Evolutionary conservation across 2,888 invertebrate genomes (phyloP).

Genomic region (Drosophila multiciliata): DNA sequence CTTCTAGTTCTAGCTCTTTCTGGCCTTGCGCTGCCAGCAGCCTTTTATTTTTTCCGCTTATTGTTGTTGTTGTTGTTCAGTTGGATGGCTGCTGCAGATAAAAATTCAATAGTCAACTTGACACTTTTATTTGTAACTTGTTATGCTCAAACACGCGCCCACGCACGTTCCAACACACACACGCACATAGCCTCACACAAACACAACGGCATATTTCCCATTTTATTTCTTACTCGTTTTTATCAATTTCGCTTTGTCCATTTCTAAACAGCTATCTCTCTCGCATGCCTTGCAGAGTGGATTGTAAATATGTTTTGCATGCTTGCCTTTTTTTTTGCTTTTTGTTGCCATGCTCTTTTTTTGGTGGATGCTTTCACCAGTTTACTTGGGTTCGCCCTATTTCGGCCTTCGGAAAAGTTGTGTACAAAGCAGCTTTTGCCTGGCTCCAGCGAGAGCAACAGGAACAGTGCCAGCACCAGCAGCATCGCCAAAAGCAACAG

Average conservation of each 20-base stretch:
- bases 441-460: conserved; percentile 13
- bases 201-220: neutral
- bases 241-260: neutral
- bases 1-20: conserved; percentile 1
- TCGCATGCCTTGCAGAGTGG: conserved; percentile 19
- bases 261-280: conserved; percentile 19
- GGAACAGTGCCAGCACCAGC: conserved; percentile 6
- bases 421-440: conserved; percentile 59
- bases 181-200: conserved; percentile 7
- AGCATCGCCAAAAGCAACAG: conserved; percentile 1
- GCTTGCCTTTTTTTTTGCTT: conserved; percentile 35
- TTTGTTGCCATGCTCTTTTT: conserved; percentile 17
- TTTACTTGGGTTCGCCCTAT: conserved; percentile 50
- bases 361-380: conserved; percentile 41
- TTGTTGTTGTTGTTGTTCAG: conserved; percentile 39
- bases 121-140: conserved; percentile 78
- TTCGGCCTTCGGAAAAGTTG: conserved; percentile 60
- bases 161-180: conserved; percentile 6
- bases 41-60: neutral
- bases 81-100: conserved; percentile 64
- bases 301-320: conserved; percentile 58
- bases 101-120: conserved; percentile 80
- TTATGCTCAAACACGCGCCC: conserved; percentile 48
- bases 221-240: neutral
- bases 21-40: neutral